Conservation (phyloP, 2,113 vertebrate species). For the Uropsilus gracilis region DNA sequence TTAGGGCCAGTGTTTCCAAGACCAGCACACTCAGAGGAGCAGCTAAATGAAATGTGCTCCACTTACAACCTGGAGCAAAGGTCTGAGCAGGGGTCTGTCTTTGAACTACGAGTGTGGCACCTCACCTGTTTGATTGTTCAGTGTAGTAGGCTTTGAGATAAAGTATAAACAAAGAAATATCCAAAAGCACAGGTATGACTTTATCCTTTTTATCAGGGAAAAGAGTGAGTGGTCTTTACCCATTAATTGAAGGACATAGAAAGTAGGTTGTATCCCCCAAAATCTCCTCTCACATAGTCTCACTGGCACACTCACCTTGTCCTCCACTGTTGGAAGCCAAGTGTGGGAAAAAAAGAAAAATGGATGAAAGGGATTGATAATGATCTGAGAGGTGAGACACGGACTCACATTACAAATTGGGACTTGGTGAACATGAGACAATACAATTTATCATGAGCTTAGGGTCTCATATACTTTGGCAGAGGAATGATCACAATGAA, state of each 20-base stretch:
- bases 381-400: no score
- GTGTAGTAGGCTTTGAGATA: not conserved
- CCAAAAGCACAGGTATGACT: not conserved
- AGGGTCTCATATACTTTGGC: no score
- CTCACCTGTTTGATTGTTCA: not conserved
- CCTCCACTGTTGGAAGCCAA: no score
- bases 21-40: no score
- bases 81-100: not conserved
- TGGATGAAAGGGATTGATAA: no score
- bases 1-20: not conserved
- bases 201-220: not conserved
- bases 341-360: no score
- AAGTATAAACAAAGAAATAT: not conserved
- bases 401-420: no score
- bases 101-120: not conserved
- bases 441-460: no score
- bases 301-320: no score
- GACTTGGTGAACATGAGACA: no score
- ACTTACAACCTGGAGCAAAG: not conserved
- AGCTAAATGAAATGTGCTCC: not conserved
- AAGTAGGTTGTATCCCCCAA: not conserved
- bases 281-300: no score
- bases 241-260: not conserved
- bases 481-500: no score
- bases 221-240: not conserved